Evolutionary conservation across 2,888 invertebrate genomes (phyloP).

Genomic region (Acanthosepion pharaonis): DNA sequence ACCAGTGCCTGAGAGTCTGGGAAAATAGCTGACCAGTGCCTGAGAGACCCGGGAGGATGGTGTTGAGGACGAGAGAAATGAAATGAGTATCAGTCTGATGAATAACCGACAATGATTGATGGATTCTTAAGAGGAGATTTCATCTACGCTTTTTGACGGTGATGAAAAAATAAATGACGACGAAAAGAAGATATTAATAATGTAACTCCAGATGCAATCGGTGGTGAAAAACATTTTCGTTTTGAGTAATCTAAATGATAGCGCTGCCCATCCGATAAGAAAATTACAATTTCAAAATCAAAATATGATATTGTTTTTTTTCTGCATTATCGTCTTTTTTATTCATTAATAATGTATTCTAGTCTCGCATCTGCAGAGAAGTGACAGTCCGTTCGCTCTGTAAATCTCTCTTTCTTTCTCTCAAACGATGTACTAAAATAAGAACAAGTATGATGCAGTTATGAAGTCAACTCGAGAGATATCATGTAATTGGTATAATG

Average conservation of each 20-base stretch:
- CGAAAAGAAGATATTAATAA: slow-evolving; percentile 22
- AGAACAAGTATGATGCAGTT: neutral
- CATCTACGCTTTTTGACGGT: neutral
- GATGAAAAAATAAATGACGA: neutral
- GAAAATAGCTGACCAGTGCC: no score
- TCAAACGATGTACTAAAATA: neutral
- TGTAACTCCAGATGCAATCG: neutral
- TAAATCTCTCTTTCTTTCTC: neutral
- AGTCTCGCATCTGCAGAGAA: neutral
- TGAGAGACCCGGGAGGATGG: neutral
- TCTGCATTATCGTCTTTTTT: neutral
- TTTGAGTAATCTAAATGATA: slow-evolving; percentile 33
- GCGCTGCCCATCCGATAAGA: neutral
- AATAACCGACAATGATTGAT: neutral
- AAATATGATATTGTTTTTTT: neutral
- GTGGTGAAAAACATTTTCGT: neutral
- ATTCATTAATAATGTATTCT: neutral
- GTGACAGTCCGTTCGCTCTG: neutral
- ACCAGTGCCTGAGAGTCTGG: no score
- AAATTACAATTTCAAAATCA: slow-evolving; percentile 33
- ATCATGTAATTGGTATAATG: neutral
- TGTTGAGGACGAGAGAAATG: neutral
- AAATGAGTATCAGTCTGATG: neutral
- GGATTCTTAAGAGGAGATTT: neutral
- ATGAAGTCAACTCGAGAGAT: neutral